These are phyloP conservation scores for Anabacerthia variegaticeps DNA, from an alignment of 2,797 vertebrate genomes.

Conservation along the genomic window DNA sequence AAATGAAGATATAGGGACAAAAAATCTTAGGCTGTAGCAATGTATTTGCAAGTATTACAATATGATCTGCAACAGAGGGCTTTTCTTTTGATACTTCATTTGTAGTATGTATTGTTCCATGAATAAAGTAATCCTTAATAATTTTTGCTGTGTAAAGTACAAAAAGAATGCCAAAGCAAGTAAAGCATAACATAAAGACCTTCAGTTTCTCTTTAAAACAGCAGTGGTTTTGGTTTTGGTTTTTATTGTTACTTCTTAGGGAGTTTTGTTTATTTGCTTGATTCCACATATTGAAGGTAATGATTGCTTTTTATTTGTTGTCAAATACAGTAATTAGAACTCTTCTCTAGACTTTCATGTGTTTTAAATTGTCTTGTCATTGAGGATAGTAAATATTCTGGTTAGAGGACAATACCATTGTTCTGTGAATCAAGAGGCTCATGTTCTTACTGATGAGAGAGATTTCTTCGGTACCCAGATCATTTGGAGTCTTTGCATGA, in stretches of 20 bases:
- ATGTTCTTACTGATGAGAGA: not conserved
- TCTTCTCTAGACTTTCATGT: not conserved
- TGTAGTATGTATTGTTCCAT: constrained; percentile 25
- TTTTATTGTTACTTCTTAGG: not conserved
- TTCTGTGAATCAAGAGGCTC: not conserved
- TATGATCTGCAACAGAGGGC: constrained; percentile 13
- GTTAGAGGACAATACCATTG: not conserved
- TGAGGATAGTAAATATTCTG: not conserved
- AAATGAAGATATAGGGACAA: constrained; percentile 43
- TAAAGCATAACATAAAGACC: not conserved
- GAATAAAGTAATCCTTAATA: constrained; percentile 21
- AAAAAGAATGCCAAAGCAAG: not conserved
- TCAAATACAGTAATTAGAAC: not conserved
- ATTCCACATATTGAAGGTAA: not conserved
- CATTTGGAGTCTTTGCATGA: not conserved
- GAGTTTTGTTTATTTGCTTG: not conserved
- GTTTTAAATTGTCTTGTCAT: not conserved
- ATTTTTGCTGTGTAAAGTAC: not conserved
- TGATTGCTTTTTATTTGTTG: not conserved
- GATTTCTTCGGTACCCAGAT: not conserved
- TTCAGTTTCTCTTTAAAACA: not conserved
- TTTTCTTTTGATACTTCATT: constrained; percentile 42
- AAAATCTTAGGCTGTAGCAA: not conserved
- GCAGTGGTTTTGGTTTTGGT: rapidly evolving
- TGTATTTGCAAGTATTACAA: constrained; percentile 46